These are phyloP conservation scores for Orchesella cincta DNA, from an alignment of 1,140 invertebrate genomes.

Conservation along the genomic window DNA sequence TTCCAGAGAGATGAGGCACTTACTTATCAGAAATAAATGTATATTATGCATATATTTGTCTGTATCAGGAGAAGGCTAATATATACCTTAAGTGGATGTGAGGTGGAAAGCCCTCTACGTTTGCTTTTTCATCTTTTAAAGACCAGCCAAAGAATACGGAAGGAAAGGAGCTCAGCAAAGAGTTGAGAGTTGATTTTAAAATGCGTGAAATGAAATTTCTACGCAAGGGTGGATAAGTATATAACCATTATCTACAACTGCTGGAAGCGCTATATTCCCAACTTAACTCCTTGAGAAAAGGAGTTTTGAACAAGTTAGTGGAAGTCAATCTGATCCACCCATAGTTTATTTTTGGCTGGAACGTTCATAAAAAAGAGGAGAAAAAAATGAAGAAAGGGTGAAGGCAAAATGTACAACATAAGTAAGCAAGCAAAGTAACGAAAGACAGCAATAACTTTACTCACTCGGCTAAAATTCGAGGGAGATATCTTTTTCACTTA, in stretches of 20 bases:
- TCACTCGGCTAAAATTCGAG: not conserved
- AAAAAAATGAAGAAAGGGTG: conserved; percentile 17
- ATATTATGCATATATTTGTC: not conserved
- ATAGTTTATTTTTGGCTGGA: conserved; percentile 24
- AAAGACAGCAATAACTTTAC: conserved; percentile 20
- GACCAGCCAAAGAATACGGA: not conserved
- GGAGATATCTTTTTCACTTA: too few species aligned
- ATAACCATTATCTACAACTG: not conserved
- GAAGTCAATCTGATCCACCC: conserved; percentile 28
- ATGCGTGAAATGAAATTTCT: conserved; percentile 28
- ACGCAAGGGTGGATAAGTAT: not conserved
- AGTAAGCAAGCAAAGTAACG: conserved; percentile 4
- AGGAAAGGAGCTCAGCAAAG: not conserved
- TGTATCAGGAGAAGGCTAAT: not conserved
- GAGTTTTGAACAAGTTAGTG: conserved; percentile 20
- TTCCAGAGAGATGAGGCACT: conserved; percentile 9
- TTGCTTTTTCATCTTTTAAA: not conserved
- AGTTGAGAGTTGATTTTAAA: conserved; percentile 9
- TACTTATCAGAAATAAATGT: too few species aligned
- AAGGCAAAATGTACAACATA: not conserved
- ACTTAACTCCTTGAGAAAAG: not conserved
- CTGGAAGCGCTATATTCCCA: not conserved
- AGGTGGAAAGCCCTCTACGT: not conserved
- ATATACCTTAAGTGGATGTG: conserved; percentile 15
- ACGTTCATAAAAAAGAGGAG: not conserved